Percentiles rank a stretch among this genome's conserved stretches.
These are phyloP conservation scores for Ochlodes sylvanus DNA, from an alignment of 2,888 invertebrate species.

Conservation along the genomic window DNA sequence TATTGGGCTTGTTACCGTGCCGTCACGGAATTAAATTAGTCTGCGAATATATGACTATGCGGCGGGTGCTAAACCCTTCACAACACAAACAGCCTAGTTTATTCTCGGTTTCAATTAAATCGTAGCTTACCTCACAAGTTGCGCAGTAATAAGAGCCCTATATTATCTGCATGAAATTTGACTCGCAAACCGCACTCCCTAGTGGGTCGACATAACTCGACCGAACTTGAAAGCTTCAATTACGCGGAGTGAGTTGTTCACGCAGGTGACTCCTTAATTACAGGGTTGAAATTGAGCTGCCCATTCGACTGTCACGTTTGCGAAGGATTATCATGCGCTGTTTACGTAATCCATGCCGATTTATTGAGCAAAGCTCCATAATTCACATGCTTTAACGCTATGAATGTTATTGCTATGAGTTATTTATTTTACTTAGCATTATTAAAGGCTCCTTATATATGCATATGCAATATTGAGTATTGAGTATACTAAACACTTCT, in stretches of 20 bases:
- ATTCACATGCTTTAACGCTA: constrained; percentile 26
- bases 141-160: constrained; percentile 72
- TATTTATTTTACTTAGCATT: constrained; percentile 17
- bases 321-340: constrained; percentile 77
- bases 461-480: not conserved
- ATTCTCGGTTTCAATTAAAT: constrained; percentile 71
- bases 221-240: constrained; percentile 81
- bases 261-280: constrained; percentile 84
- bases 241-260: constrained; percentile 81
- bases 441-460: not conserved
- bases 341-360: constrained; percentile 53
- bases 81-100: constrained; percentile 42
- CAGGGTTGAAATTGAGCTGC: constrained; percentile 78
- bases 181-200: constrained; percentile 75
- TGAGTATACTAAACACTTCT: too few species aligned
- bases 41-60: constrained; percentile 43
- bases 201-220: constrained; percentile 77
- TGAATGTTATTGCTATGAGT: constrained; percentile 23
- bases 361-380: constrained; percentile 31
- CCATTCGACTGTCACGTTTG: constrained; percentile 79
- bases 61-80: constrained; percentile 19
- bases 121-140: constrained; percentile 71
- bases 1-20: constrained; percentile 41
- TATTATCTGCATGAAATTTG: constrained; percentile 81
- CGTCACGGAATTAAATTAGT: constrained; percentile 52